phyloP scores from a whole-genome alignment of 2,797 vertebrate species.

The Saguinus oedipus region DNA sequence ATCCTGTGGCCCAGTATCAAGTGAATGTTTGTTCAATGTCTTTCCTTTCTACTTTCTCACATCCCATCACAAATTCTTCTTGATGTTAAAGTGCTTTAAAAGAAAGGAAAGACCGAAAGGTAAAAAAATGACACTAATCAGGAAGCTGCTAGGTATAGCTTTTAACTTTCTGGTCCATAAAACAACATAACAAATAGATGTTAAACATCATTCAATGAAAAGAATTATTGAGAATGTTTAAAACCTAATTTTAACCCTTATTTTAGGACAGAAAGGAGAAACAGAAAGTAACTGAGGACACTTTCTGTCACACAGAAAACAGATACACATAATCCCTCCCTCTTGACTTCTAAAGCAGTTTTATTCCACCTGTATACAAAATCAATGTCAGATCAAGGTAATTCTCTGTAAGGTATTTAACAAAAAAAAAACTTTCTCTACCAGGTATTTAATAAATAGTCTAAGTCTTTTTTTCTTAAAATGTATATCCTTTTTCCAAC shows the following conservation, averaged over 20 bases:
- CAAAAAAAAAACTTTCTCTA: background rate
- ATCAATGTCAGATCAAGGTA: background rate
- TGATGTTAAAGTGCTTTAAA: constrained; percentile 21
- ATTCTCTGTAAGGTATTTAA: background rate
- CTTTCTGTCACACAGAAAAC: background rate
- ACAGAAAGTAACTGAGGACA: background rate
- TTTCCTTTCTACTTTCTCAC: background rate
- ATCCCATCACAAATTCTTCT: background rate
- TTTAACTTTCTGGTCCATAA: background rate
- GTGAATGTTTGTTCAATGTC: background rate
- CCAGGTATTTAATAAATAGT: constrained; percentile 2
- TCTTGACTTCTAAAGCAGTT: background rate
- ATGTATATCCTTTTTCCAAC: background rate
- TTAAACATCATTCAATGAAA: background rate
- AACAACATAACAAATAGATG: background rate
- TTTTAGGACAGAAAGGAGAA: background rate
- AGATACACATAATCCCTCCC: background rate
- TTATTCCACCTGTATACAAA: constrained; percentile 26
- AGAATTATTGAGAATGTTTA: background rate
- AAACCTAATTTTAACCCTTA: background rate
- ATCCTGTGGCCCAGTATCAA: background rate
- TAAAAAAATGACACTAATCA: background rate
- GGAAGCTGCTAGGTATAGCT: background rate
- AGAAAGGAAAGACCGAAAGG: background rate
- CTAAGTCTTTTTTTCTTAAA: background rate